Base-by-base conservation (phyloP, 2,113 vertebrate genomes). In the Triplophysa rosa region DNA sequence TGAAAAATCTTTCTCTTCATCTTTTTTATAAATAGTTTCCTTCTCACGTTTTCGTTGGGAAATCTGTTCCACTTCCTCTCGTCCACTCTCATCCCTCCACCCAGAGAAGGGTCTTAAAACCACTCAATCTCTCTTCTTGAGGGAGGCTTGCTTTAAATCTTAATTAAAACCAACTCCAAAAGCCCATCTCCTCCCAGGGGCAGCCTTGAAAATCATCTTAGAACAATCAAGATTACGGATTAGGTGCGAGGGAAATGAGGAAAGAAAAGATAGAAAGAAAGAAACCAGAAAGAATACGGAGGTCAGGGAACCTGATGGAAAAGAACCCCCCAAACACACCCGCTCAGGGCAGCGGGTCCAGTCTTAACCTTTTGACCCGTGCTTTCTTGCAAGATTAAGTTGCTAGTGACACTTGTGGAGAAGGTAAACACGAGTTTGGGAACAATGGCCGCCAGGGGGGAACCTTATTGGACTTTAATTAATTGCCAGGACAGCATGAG, bases 391-490 rank as follows among this genome's bases (percentile, higher is more conserved):
- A 89, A 93, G 92, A 93, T 93, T 93, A 93, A 91, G 88, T 87
- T 82, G 83, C 85, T 89, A 91, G 89, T 84, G 72, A 88, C 90
- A 89, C 90, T 87, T 88, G 87, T 89, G 85, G 84, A 90, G 87
- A 90, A 88, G 89, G 88, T 91, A 93, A 92, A 91, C 88, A 93
- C 84, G 85, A 82, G 79, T 80, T 80, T 73, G 87, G 83, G 90
- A 92, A 92, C 89, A 93, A 92, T 91, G 88, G 89, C 87, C 84
- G 86, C 88, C 89, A 91, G 90, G 89, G 86, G 70, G 87, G 86
- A 91, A 90, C 90, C 90, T 91, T 92, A 92, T 93, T 93, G 92
- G 91, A 91, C 92, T 94, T 89, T 93, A 93, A 93, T 93, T 92
- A 93, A 89, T 85, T 88, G 89, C 88, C 87, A 86, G 83, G 85